phyloP scores from a whole-genome alignment of 2,113 vertebrate species.

The Cromileptes altivelis region DNA sequence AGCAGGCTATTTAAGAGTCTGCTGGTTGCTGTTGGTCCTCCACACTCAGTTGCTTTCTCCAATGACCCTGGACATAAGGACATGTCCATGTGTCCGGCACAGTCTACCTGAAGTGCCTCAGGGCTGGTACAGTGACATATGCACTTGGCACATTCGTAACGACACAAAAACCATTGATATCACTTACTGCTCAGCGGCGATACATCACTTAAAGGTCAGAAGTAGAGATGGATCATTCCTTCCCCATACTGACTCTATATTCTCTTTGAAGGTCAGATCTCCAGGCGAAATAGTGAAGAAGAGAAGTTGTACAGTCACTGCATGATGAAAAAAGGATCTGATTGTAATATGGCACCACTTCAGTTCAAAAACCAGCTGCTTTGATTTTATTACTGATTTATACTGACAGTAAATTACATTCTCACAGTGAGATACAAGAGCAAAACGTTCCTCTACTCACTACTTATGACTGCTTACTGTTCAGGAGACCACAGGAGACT shows the following conservation, averaged over 20 bases:
- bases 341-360: neutral
- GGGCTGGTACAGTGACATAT: conserved; percentile 47
- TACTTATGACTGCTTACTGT: neutral
- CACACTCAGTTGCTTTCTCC: conserved; percentile 31
- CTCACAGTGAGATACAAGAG: neutral
- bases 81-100: neutral
- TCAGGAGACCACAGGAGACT: neutral
- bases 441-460: neutral
- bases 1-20: conserved; percentile 54
- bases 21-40: conserved; percentile 20
- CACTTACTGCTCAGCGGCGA: conserved; percentile 54
- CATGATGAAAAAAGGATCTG: neutral
- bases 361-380: neutral
- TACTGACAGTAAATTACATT: conserved; percentile 4
- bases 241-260: conserved; percentile 14
- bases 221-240: conserved; percentile 46
- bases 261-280: conserved; percentile 67
- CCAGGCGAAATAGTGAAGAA: conserved; percentile 21
- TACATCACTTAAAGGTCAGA: conserved; percentile 72
- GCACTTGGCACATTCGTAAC: conserved; percentile 43
- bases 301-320: conserved; percentile 7
- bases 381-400: conserved; percentile 18
- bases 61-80: conserved; percentile 41
- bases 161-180: conserved; percentile 62
- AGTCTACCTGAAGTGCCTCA: conserved; percentile 28